Conservation (phyloP, 2,113 vertebrate species). For the Brachirus orientalis region DNA sequence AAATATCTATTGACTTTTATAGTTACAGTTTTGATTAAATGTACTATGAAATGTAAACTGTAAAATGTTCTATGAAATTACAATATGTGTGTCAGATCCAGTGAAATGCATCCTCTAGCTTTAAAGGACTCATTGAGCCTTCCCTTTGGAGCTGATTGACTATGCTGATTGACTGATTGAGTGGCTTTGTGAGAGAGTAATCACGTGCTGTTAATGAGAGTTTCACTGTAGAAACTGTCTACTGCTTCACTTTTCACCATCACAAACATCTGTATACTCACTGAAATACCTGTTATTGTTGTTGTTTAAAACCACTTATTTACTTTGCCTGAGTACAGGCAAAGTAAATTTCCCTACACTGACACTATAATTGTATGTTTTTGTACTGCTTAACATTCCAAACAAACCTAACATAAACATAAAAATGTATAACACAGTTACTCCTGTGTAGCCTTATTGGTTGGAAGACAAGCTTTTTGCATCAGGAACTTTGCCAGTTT, state of each 20-base stretch:
- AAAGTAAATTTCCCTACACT: constrained; percentile 24
- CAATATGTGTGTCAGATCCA: no score
- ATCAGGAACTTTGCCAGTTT: constrained; percentile 70
- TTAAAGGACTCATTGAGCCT: no score
- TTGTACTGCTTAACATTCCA: constrained; percentile 34
- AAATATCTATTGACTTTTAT: no score
- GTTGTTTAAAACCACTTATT: constrained; percentile 44
- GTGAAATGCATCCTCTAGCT: no score
- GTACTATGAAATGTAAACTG: no score
- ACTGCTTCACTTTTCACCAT: constrained; percentile 32
- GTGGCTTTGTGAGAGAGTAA: no score
- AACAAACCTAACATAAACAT: constrained; percentile 5
- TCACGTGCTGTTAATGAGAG: no score
- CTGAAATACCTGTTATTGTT: constrained; percentile 55
- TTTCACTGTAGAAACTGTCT: constrained; percentile 3
- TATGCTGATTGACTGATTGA: no score
- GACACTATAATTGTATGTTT: constrained; percentile 47
- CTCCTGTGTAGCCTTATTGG: no score
- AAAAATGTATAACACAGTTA: constrained; percentile 2
- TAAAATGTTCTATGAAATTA: no score
- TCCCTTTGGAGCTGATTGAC: no score
- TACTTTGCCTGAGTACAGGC: constrained; percentile 60
- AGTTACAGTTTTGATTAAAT: no score
- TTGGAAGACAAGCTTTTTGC: constrained; percentile 65
- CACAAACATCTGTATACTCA: constrained; percentile 47